Base-by-base conservation (phyloP, 2,888 invertebrate species). In the Callinectes sapidus region DNA sequence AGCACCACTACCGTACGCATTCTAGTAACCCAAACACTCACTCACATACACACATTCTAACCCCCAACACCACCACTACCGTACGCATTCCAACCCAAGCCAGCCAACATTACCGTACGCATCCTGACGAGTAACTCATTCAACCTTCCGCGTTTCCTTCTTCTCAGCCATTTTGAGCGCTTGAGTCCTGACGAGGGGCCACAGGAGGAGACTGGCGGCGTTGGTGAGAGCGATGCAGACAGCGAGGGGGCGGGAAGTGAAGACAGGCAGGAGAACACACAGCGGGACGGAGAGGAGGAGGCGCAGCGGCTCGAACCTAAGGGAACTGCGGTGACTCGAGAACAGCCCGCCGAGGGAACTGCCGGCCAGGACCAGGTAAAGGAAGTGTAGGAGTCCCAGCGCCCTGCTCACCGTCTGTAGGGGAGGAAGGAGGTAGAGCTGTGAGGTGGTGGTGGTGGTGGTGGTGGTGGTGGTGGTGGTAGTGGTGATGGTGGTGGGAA, bases 331-430 rank as follows among this genome's bases (percentile, higher is more conserved):
- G 16, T 66, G 91, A 6, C 87, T n/a, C 1, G 87, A 61, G 66
- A 87, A 87, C 55, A 91, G 61, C n/a, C 91, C 91, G 18, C 91
- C 91, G 8, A 91, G 16, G 0, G 87, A n/a, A 13, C 61, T 39
- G 39, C 18, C 55, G 16, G 77, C 35, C 13, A 55, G 2, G 6
- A 91, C 14, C 1, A 61, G 28, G 87, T 87, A 87, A 2, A 55
- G 18, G 87, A 91, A 39, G 23, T 87, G 10, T 0, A 77, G 16
- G n/a, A 90, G 88, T 10, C 39, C 39, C 42, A 48, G 2, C 0
- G n/a, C 23, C 18, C 16, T 5, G 39, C 86, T n/a, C 14, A 39
- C 23, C 2, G 18, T 16, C 39, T 28, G 23, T 10, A 42, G 39
- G 86, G 10, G 16, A 16, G 42, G 42, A 8, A 39, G 18, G 42